Base-by-base conservation (phyloP, 2,797 vertebrate species). In the Octomys mimax region DNA sequence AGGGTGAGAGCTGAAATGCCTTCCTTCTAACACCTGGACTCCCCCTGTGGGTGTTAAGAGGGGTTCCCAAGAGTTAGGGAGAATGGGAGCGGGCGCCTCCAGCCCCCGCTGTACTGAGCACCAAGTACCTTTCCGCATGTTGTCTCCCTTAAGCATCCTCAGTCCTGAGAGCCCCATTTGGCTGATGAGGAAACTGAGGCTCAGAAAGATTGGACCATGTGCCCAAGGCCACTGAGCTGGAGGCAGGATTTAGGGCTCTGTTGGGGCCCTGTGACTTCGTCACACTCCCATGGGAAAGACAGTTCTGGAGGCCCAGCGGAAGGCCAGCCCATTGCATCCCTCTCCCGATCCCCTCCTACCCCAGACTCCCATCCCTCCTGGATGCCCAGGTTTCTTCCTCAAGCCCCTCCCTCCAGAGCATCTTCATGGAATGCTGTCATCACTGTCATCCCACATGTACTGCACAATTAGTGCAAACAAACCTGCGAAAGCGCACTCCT, bases 1-100 rank as follows among this genome's bases (percentile, higher is more conserved):
- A 33, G 33, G 66, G 18, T 0, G 46, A 31, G 24, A 3, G 0
- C 1, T 1, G 1, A n/a, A 36, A 28, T 1, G 0, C 3, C n/a
- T 59, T 68, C 61, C 4, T 70, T 46, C 5, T 24, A 3, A 11
- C 2, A 0, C 1, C 22, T 26, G 11, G 39, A 28, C 2, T 2
- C 33, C 59, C 2, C 0, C 33, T 71, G 16, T 8, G 12, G 39
- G n/a, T 13, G 54, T 36, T 54, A 0, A 3, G 18, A 1, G 0
- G 6, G 64, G 10, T 71, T 68, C 2, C 0, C 3, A 4, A 21
- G 52, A 18, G 24, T 0, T 26, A 31, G 54, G 52, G 28, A 70
- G 71, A 57, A 19, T 54, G 52, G 0, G 6, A 0, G 13, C 28
- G 12, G 14, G 0, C 1, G 1, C 0, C 14, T 2, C 10, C 31